A percentile compares a stretch with the other conserved stretches of the same genome.
phyloP scores from a whole-genome alignment of 92 coral and sea anemone genomes.

The Porites cylindrica region DNA sequence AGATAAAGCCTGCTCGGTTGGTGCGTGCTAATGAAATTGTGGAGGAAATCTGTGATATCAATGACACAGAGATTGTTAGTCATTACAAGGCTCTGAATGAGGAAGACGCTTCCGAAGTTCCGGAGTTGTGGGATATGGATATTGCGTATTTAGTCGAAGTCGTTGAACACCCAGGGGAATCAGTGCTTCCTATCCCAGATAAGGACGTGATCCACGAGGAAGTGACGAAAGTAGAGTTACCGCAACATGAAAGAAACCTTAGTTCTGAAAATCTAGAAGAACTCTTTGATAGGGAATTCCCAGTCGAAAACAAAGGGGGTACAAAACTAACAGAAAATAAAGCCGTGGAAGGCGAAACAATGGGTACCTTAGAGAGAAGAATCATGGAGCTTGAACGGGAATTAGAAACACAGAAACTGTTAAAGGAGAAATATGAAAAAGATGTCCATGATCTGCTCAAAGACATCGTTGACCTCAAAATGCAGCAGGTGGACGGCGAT shows the following conservation, averaged over 20 bases:
- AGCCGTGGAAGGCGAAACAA: neutral
- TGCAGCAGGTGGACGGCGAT: conserved; percentile 63
- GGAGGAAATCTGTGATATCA: neutral
- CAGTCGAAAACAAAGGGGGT: neutral
- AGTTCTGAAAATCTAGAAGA: conserved; percentile 1
- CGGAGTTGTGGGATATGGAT: neutral
- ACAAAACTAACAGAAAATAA: neutral
- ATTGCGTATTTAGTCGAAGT: conserved; percentile 1
- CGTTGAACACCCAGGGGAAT: conserved; percentile 10
- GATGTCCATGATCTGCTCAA: conserved; percentile 82
- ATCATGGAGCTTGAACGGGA: conserved; percentile 50
- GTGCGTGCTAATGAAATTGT: neutral
- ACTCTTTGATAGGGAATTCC: neutral
- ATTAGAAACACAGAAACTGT: conserved; percentile 63
- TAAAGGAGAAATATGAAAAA: conserved; percentile 65
- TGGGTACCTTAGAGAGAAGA: conserved; percentile 21
- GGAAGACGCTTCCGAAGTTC: neutral
- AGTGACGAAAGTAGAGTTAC: conserved; percentile 2
- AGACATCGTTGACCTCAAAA: conserved; percentile 77
- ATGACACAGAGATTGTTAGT: neutral
- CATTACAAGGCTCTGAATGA: neutral
- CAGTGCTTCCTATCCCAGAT: neutral
- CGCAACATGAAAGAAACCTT: conserved; percentile 9
- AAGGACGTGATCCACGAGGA: conserved; percentile 28
- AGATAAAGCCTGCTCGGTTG: neutral